These are phyloP conservation scores for Abrostola tripartita DNA, from an alignment of 2,888 invertebrate genomes.

Conservation along the genomic window DNA sequence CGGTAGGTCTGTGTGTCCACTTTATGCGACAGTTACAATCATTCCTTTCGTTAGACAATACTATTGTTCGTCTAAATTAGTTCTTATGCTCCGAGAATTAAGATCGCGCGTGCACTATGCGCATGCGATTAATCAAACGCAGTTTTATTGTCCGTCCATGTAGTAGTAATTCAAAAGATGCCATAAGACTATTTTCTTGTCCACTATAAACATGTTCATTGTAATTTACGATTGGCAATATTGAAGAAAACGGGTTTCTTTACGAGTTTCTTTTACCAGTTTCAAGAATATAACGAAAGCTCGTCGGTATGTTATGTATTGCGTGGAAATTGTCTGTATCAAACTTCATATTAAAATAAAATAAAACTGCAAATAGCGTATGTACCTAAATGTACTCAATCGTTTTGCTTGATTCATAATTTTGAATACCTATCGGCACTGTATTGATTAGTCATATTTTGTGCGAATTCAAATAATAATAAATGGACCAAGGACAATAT, in stretches of 20 bases:
- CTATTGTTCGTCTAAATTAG: conserved; percentile 18
- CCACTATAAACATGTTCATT: conserved; percentile 48
- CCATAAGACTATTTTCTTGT: conserved; percentile 51
- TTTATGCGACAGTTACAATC: conserved; percentile 29
- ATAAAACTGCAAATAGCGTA: too few relatives aligned
- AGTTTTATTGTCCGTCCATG: conserved; percentile 36
- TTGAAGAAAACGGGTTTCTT: conserved; percentile 46
- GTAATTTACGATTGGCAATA: conserved; percentile 56
- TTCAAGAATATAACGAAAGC: conserved; percentile 37
- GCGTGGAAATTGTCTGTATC: neutral
- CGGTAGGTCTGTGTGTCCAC: conserved; percentile 18
- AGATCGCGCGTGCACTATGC: conserved; percentile 20
- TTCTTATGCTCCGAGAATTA: conserved; percentile 26
- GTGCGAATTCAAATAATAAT: conserved; percentile 22
- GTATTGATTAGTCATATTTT: neutral
- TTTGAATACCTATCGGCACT: neutral
- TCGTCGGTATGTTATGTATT: conserved; percentile 30
- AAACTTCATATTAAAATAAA: too few relatives aligned
- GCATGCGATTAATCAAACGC: conserved; percentile 25
- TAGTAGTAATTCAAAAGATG: conserved; percentile 47
- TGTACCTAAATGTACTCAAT: too few relatives aligned
- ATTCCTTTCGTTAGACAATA: conserved; percentile 18
- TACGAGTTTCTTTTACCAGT: conserved; percentile 45
- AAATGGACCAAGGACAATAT: conserved; percentile 61
- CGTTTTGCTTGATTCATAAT: neutral